Conservation (phyloP, 2,888 invertebrate genomes). For the Nematopogon swammerdamellus region DNA sequence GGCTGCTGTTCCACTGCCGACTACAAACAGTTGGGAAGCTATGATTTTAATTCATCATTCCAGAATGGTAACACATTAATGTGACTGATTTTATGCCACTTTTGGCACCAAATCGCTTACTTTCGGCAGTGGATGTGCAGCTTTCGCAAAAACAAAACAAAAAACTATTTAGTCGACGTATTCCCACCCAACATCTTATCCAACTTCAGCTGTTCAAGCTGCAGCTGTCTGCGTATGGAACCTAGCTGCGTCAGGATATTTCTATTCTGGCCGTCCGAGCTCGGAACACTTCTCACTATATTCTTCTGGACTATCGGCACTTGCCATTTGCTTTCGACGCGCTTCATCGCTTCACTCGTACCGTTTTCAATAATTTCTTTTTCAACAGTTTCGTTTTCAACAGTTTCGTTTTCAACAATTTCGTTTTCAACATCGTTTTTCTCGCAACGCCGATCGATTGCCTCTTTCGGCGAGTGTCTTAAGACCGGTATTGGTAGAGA, state of each 20-base stretch:
- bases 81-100: too few relatives aligned
- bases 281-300: constrained; percentile 44
- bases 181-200: constrained; percentile 32
- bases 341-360: constrained; percentile 36
- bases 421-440: constrained; percentile 3
- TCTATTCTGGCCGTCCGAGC: constrained; percentile 46
- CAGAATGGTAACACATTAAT: too few relatives aligned
- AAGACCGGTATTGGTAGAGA: constrained; percentile 61
- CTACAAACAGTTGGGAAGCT: too few relatives aligned
- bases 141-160: too few relatives aligned
- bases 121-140: too few relatives aligned
- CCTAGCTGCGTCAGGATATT: constrained; percentile 65
- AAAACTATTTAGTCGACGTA: not conserved
- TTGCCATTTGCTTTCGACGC: constrained; percentile 47
- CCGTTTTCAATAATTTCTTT: constrained; percentile 10
- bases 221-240: constrained; percentile 64
- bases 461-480: constrained; percentile 42
- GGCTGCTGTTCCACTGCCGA: too few relatives aligned
- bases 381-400: constrained; percentile 2
- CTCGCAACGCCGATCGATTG: too few relatives aligned
- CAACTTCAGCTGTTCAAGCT: constrained; percentile 61
- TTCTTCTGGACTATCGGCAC: constrained; percentile 65
- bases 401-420: not conserved
- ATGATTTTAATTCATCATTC: too few relatives aligned
- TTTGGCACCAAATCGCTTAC: too few relatives aligned